Evolutionary conservation across 2,113 vertebrate genomes (phyloP).

Genomic region (Gobius niger): DNA sequence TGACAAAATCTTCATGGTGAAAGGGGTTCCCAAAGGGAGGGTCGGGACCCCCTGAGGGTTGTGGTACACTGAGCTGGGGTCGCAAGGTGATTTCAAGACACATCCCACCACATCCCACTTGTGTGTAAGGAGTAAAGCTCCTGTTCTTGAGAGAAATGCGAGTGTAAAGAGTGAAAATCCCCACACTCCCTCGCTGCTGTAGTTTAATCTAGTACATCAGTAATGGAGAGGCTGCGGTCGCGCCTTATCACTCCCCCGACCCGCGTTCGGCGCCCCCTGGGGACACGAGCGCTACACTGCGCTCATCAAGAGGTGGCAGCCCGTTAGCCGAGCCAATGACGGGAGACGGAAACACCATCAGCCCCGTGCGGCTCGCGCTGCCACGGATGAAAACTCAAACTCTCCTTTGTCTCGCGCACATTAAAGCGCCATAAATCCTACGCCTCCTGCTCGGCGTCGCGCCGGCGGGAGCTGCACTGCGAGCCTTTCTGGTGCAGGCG

Average conservation of each 20-base stretch:
- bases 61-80: no score
- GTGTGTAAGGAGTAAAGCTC: no score
- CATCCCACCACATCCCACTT: no score
- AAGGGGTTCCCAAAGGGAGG: no score
- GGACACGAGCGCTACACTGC: constrained; percentile 59
- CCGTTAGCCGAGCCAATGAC: constrained; percentile 72
- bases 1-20: no score
- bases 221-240: constrained; percentile 58
- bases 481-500: not conserved
- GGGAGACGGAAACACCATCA: constrained; percentile 65
- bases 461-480: not conserved
- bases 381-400: constrained; percentile 7
- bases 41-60: no score
- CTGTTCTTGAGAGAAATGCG: not conserved
- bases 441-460: not conserved
- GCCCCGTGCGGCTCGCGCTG: constrained; percentile 52
- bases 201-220: constrained; percentile 67
- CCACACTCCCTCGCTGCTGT: constrained; percentile 6
- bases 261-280: constrained; percentile 45
- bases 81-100: no score
- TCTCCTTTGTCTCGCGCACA: constrained; percentile 21
- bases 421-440: constrained; percentile 20
- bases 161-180: constrained; percentile 35
- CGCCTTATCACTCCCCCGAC: constrained; percentile 64
- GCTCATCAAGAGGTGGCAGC: constrained; percentile 63